A percentile compares a stretch with the other conserved stretches of the same genome.
phyloP scores from a whole-genome alignment of 1,140 invertebrate species.

The Carposina sasakii region DNA sequence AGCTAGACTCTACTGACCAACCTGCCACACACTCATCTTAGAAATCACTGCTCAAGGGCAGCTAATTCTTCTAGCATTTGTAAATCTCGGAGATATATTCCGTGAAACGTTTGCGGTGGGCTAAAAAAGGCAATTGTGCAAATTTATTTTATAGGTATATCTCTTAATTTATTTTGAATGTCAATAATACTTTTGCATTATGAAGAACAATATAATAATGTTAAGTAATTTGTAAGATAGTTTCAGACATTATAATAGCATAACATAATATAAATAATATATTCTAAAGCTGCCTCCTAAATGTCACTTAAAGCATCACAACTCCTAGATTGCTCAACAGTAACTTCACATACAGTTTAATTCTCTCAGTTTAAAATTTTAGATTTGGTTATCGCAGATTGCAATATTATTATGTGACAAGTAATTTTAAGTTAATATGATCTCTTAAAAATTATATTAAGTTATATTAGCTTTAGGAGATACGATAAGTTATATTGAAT shows the following conservation, averaged over 20 bases:
- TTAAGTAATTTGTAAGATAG: slow-evolving; percentile 68
- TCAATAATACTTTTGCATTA: slow-evolving; percentile 30
- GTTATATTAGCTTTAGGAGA: slow-evolving; percentile 43
- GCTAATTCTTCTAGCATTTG: slow-evolving; percentile 3
- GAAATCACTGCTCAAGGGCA: not conserved
- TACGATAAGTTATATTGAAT: no score
- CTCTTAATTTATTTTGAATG: slow-evolving; percentile 61
- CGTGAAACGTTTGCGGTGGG: no score
- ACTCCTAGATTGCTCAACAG: slow-evolving; percentile 41
- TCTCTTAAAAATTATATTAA: slow-evolving; percentile 65
- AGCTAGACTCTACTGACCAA: slow-evolving; percentile 41
- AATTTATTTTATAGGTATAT: slow-evolving; percentile 56
- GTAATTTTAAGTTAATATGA: slow-evolving; percentile 68
- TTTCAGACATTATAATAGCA: slow-evolving; percentile 39
- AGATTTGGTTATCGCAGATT: not conserved
- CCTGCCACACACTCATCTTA: slow-evolving; percentile 8
- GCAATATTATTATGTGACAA: slow-evolving; percentile 54
- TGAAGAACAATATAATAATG: slow-evolving; percentile 59
- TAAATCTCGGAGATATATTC: no score
- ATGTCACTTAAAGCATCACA: slow-evolving; percentile 46
- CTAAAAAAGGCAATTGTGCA: slow-evolving; percentile 43
- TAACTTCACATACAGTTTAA: not conserved
- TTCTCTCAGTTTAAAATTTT: no score
- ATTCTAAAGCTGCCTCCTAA: slow-evolving; percentile 28
- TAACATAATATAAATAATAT: slow-evolving; percentile 37